Conservation (phyloP, 2,113 vertebrate species). For the Mus musculus region DNA sequence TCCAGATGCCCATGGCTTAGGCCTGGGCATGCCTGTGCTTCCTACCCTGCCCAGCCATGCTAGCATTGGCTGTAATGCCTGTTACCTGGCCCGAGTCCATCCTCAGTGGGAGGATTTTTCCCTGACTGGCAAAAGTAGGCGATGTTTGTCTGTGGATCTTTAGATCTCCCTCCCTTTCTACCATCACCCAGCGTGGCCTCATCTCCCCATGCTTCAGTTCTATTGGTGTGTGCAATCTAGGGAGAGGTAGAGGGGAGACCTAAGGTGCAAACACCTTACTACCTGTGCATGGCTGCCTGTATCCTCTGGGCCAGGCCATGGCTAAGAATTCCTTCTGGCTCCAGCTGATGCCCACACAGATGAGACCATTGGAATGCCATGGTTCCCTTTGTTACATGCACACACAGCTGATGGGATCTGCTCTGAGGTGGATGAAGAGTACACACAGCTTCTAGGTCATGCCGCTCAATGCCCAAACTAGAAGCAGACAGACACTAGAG, state of each 20-base stretch:
- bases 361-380: background rate
- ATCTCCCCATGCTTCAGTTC: background rate
- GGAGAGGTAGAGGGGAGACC: too few relatives aligned
- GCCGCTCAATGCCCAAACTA: background rate
- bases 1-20: background rate
- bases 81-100: background rate
- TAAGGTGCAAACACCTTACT: background rate
- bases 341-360: background rate
- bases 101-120: background rate
- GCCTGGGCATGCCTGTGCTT: background rate
- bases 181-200: accelerated
- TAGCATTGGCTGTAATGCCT: background rate
- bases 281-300: background rate
- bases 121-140: background rate
- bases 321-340: background rate
- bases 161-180: background rate
- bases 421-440: background rate
- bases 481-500: background rate
- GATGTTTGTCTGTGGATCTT: background rate
- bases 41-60: background rate
- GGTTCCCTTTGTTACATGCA: background rate
- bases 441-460: background rate
- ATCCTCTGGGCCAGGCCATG: background rate
- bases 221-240: background rate
- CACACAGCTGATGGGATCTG: background rate